Base-by-base conservation (phyloP, 2,797 vertebrate genomes). In the Micromesistius poutassou region DNA sequence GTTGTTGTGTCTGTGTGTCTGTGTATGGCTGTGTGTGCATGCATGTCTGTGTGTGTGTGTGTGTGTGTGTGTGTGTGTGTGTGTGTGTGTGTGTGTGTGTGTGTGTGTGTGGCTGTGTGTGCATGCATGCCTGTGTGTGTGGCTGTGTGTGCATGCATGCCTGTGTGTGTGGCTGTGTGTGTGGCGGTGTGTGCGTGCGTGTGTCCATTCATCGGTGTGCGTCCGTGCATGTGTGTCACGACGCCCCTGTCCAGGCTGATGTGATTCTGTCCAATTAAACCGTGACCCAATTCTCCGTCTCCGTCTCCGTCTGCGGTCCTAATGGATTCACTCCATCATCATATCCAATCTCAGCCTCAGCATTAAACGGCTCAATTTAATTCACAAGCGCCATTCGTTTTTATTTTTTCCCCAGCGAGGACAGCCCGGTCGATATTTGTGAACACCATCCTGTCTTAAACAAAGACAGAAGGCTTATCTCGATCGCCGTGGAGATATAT, bases 221-320 rank as follows among this genome's bases (percentile, higher is more conserved):
- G 19, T 38, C 36, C 28, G 62, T 50, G 13, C 72, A 50, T 73
- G 38, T 25, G 40, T 74, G 35, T 50, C 50, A 75, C 76, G 35
- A 70, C 0, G 8, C 13, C 13, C 13, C 7, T 77, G 75, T 78
- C 73, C 30, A 42, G 74, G 74, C 79, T 85, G 86, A 89, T 89
- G 86, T 86, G 87, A 90, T 92, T 88, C 84, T 88, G 86, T 83
- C 86, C 89, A 89, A 93, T 91, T 92, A 91, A 83, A 86, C 83
- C 30, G 42, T 89, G 91, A 93, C 92, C 93, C 87, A 91, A 71
- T 91, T 91, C 87, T 88, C 42, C n/a, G 87, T 86, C 77, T 74
- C 79, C 81, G 83, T 91, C 85, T 86, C 76, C 83, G 81, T 84
- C 81, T 80, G 81, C 74, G 83, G 81, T 81, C 79, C 80, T 90